Evolutionary conservation across 2,113 vertebrate genomes (phyloP), one percentile per base, ranked within the genome.

Genomic region (Anser brachyrhynchus): DNA sequence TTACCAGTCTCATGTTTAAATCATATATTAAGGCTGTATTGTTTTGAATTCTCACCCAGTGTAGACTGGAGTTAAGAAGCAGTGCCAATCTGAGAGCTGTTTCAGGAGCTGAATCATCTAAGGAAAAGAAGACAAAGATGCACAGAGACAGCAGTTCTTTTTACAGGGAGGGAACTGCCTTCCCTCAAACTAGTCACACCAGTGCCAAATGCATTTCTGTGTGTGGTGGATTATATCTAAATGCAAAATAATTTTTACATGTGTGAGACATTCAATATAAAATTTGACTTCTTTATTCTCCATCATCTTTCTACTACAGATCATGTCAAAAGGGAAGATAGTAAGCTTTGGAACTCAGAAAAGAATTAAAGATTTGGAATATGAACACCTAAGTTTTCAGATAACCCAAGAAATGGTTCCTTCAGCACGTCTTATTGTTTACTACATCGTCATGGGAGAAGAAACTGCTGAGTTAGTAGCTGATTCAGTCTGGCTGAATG

Each of bases 401-500:
- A 97, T 99, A 81, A 99, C 98, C 2, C 14, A 97, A 12, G 77
- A 97, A 78, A 99, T 99, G 99, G 98, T 98, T 75, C 99, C 99
- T 31, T 99, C 99, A 35, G 97, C 98, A 41, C 98, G 99, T 8
- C 97, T 99, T 49, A 76, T 99, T 92, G 99, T 99, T 83, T 99
- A 99, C 94, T 99, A 99, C 96, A 98, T 99, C 49, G 96, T 99
- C 70, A 97, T 61, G 4, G 99, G 98, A 74, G 99, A 99, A 91
- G 91, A 97, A 46, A 97, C 80, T 3, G 97, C 98, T 2, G 99
- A 99, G 95, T 95, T 99, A 86, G 99, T 99, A 66, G 98, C 99
- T 22, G 99, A 99, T 94, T 99, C 99, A 1, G 88, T 99, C 17
- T 99, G 99, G 99, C 88, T 99, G 85, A 97, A 98, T 4, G 96